A percentile compares a stretch with the other conserved stretches of the same genome.
phyloP scores from a whole-genome alignment of 2,888 invertebrate species.

The Lithophane ornitopus region DNA sequence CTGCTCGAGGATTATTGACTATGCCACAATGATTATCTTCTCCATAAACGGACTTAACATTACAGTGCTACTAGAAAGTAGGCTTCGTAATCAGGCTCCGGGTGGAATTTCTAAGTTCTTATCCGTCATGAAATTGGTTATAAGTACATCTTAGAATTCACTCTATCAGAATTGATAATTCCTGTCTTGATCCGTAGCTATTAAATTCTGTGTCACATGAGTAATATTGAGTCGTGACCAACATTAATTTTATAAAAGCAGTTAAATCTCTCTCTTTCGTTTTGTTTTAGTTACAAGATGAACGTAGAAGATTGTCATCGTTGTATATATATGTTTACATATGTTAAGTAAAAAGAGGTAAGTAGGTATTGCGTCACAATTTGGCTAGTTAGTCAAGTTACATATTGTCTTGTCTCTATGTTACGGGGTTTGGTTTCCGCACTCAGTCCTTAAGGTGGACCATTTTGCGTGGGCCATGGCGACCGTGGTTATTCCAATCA shows the following conservation, averaged over 20 bases:
- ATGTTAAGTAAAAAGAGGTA: no score
- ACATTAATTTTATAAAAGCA: constrained; percentile 1
- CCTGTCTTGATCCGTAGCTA: not conserved
- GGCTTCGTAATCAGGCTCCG: not conserved
- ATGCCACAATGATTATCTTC: not conserved
- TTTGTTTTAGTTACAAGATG: not conserved
- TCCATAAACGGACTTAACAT: not conserved
- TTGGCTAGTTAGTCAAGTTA: not conserved
- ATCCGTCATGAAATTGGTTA: not conserved
- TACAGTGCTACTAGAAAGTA: not conserved
- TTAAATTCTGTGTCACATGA: not conserved
- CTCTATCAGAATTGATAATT: not conserved
- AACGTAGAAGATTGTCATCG: not conserved
- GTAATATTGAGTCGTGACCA: not conserved
- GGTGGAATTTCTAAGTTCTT: not conserved
- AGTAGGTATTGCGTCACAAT: no score
- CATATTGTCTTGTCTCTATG: not conserved
- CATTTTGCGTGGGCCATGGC: no score
- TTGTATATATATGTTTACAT: constrained; percentile 67
- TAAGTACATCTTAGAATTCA: not conserved
- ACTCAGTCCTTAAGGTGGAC: no score
- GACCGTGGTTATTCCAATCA: no score
- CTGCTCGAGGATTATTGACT: not conserved
- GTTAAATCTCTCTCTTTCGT: not conserved
- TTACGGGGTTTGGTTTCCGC: no score